Conservation (phyloP, 2,797 vertebrate species). For the Cynodonichthys magdalenae region DNA sequence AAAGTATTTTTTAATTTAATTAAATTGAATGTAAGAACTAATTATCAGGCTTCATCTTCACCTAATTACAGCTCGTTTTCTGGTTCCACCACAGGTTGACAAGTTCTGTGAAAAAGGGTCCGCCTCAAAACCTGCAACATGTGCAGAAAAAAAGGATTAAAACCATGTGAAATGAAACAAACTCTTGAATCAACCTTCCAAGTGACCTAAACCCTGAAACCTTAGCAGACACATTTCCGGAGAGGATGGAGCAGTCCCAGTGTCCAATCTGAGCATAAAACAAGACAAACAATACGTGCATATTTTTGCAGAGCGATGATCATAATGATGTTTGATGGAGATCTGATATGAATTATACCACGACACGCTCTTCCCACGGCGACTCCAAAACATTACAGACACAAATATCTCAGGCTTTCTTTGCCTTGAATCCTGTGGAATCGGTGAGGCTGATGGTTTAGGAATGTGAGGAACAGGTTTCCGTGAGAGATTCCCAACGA, state of each 20-base stretch:
- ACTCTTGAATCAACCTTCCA: conserved; percentile 77
- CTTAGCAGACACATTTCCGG: conserved; percentile 74
- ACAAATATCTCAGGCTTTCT: conserved; percentile 20
- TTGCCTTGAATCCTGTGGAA: conserved; percentile 24
- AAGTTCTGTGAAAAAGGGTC: conserved; percentile 47
- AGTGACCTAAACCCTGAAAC: conserved; percentile 74
- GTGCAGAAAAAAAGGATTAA: conserved; percentile 74
- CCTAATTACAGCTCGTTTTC: conserved; percentile 26
- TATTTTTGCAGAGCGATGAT: conserved; percentile 17
- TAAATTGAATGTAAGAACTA: conserved; percentile 33
- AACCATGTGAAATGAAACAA: conserved; percentile 85
- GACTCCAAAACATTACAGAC: conserved; percentile 35
- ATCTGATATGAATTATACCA: conserved; percentile 42
- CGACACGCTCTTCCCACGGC: conserved; percentile 18
- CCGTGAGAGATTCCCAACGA: conserved; percentile 41
- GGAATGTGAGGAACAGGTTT: conserved; percentile 49
- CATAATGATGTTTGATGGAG: conserved; percentile 36
- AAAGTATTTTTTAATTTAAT: too few relatives aligned
- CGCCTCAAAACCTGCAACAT: conserved; percentile 60
- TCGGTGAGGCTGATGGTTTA: conserved; percentile 26
- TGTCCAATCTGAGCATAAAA: conserved; percentile 60
- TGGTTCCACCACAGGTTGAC: conserved; percentile 45
- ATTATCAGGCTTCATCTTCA: conserved; percentile 30
- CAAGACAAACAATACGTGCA: conserved; percentile 27
- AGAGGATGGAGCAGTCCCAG: conserved; percentile 65